A percentile compares a stretch with the other conserved stretches of the same genome.
These are phyloP conservation scores for Pseudopodoces humilis DNA, from an alignment of 2,113 vertebrate species.

Conservation along the genomic window DNA sequence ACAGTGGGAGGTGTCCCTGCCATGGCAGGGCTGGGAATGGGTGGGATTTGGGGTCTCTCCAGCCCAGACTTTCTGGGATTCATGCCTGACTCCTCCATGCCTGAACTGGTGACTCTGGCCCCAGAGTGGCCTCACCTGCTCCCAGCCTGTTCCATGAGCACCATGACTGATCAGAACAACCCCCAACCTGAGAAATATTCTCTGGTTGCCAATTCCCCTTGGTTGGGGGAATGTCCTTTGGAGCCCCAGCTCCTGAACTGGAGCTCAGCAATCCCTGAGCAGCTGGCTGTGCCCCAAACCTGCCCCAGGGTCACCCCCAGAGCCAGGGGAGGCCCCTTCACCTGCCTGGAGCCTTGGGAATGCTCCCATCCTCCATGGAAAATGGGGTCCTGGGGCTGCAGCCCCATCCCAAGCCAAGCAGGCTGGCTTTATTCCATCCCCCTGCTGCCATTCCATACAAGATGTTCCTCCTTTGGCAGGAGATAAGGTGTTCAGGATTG, in stretches of 20 bases:
- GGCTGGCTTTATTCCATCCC: accelerated
- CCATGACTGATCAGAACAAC: not conserved
- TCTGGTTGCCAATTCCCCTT: not conserved
- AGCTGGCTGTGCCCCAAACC: not conserved
- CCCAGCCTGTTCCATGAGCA: not conserved
- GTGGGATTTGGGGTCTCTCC: accelerated
- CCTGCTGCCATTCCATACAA: accelerated
- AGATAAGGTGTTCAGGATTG: constrained; percentile 57
- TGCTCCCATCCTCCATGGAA: accelerated
- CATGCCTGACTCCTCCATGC: not conserved
- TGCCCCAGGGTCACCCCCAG: not conserved
- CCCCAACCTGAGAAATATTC: not conserved
- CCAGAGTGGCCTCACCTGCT: not conserved
- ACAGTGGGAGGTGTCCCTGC: not conserved
- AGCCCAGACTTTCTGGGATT: not conserved
- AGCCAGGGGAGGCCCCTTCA: not conserved
- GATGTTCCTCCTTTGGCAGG: not conserved
- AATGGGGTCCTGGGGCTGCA: not conserved
- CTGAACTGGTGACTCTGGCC: not conserved
- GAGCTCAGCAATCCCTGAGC: not conserved
- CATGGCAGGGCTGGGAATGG: not conserved
- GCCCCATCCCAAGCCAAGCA: accelerated
- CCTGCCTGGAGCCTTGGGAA: not conserved
- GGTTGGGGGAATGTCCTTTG: not conserved
- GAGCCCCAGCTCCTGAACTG: not conserved